A percentile compares a stretch with the other conserved stretches of the same genome.
Conservation (phyloP, 2,797 vertebrate species). For the Acanthornis magna region DNA sequence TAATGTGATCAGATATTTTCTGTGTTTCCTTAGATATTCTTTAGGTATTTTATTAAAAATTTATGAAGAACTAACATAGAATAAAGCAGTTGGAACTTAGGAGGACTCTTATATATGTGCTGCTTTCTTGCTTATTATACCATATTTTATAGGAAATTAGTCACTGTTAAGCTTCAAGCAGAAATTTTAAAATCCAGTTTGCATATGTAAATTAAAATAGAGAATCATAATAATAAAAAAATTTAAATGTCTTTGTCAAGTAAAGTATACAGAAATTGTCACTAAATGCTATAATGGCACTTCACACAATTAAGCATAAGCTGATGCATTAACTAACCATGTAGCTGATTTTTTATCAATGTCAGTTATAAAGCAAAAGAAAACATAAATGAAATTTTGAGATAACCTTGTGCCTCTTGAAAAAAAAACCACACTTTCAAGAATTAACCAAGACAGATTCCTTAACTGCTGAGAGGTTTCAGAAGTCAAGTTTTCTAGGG, state of each 20-base stretch:
- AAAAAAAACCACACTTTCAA: not conserved
- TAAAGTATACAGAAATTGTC: not conserved
- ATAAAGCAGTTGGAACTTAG: not conserved
- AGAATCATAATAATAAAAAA: not conserved
- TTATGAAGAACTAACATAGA: not conserved
- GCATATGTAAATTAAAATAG: not conserved
- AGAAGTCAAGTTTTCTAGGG: not conserved
- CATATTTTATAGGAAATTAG: accelerated
- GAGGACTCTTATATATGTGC: not conserved
- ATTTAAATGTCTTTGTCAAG: not conserved
- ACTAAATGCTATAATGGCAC: not conserved
- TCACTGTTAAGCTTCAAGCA: not conserved
- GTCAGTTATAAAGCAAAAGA: not conserved
- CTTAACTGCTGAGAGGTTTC: not conserved
- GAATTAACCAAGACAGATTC: not conserved
- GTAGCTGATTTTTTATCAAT: not conserved
- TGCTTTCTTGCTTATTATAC: not conserved
- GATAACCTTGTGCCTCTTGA: not conserved
- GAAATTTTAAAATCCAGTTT: not conserved
- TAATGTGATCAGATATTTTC: conserved; percentile 43
- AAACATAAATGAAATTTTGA: not conserved
- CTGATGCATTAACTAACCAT: not conserved
- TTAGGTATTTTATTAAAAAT: conserved; percentile 13
- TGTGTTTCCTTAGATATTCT: conserved; percentile 2
- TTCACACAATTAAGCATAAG: not conserved